Evolutionary conservation across 1,140 invertebrate species (phyloP), one percentile per base, ranked within the genome.

Genomic region (Venustaconcha ellipsiformis): DNA sequence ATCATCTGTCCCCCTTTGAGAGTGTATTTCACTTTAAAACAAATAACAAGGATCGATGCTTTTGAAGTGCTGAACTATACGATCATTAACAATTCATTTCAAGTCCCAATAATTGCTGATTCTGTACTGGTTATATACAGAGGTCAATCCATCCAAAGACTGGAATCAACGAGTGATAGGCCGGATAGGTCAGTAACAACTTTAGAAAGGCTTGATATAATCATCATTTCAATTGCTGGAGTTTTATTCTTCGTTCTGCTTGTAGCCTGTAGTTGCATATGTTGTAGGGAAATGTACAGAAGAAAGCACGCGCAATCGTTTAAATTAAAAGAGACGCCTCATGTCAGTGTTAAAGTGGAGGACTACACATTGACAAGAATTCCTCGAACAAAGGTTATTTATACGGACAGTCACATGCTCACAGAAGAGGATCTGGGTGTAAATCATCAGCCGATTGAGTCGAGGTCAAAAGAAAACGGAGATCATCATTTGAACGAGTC

Each of bases 361-460:
- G 83, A 84, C 60, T 84, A 81, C 63, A 77, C 80, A 5, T 66
- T 84, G 57, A 82, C 81, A 2, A 73, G 77, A 37, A 81, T 84
- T 37, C 83, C 83, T 18, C 79, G 81, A 17, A 76, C 80, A 15
- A 37, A 76, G 15, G 59, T 78, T 37, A 72, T 78, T 17, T 84
- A 81, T 70, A 67, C 57, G 2, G 76, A 80, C 11, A 70, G 76
- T 63, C 62, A 74, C 14, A 20, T 30, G 1, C 23, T 57, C 12
- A 65, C 57, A 55, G 60, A 72, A 67, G 60, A 64, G 14, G 57
- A 30, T 23, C 20, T 48, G 37, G 37, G 37, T 48, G 37, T 48
- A 48, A 8, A 48, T 48, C 37, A 48, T 48, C 37, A 6, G 37
- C 37, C 4, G 37, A 48, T 48, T 48, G 37, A 48, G 37, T 48